Conservation (phyloP, 2,888 invertebrate species). For the Xestia rhomboidea region DNA sequence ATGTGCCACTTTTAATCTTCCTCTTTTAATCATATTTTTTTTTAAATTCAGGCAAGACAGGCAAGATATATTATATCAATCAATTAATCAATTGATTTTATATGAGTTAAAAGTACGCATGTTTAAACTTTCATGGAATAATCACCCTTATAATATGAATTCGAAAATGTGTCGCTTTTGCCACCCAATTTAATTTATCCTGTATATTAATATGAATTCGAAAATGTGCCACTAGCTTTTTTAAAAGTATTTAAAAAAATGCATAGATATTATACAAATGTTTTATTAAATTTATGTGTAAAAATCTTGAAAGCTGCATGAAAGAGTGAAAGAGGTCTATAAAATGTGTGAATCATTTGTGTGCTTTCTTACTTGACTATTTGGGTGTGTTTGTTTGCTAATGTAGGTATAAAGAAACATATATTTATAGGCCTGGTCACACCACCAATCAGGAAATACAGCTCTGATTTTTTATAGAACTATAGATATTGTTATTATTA, state of each 20-base stretch:
- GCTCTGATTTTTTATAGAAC: background rate
- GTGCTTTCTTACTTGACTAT: background rate
- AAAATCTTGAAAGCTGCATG: constrained; percentile 25
- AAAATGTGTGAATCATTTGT: background rate
- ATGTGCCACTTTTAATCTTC: background rate
- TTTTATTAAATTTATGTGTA: background rate
- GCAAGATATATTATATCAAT: too few species aligned
- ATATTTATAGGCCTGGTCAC: background rate
- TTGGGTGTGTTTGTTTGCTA: constrained; percentile 5
- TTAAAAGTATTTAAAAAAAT: background rate
- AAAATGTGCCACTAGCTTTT: background rate
- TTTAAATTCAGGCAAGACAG: too few species aligned
- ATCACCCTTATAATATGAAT: background rate
- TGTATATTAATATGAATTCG: background rate
- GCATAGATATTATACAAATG: background rate
- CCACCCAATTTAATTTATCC: background rate
- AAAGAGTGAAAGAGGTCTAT: background rate
- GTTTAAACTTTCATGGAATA: background rate
- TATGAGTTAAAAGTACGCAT: too few species aligned
- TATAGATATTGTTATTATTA: background rate
- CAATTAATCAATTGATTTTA: too few species aligned
- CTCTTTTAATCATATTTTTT: background rate
- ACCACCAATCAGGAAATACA: constrained; percentile 9
- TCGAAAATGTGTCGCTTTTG: background rate
- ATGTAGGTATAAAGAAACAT: background rate